Conservation (phyloP, 2,797 vertebrate genomes). For the Microtus obscurus region DNA sequence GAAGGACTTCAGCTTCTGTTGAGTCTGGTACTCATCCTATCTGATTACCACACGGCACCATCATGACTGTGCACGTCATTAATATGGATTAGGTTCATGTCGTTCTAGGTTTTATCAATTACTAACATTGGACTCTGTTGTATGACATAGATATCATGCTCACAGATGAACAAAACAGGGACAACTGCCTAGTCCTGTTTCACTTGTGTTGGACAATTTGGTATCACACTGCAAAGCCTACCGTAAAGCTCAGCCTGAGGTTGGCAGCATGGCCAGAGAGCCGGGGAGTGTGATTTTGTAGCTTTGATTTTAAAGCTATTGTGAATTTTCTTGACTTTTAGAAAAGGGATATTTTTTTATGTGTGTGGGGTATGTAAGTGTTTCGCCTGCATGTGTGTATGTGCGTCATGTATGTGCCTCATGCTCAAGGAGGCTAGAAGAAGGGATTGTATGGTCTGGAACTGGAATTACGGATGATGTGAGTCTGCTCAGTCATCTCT, state of each 20-base stretch:
- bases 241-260: neutral
- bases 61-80: neutral
- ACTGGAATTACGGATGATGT: neutral
- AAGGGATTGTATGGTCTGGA: neutral
- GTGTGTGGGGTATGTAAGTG: neutral
- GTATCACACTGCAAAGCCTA: neutral
- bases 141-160: neutral
- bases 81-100: neutral
- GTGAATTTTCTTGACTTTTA: neutral
- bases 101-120: neutral
- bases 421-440: neutral
- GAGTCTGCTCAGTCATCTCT: neutral
- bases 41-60: neutral
- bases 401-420: neutral
- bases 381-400: neutral
- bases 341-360: neutral
- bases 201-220: neutral
- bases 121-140: neutral
- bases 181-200: neutral
- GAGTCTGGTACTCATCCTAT: neutral
- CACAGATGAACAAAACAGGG: constrained; percentile 8
- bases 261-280: neutral
- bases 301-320: constrained; percentile 24
- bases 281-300: neutral
- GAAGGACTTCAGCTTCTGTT: neutral